Conservation (phyloP, 2,797 vertebrate genomes). For the Eurystomus glaucurus region DNA sequence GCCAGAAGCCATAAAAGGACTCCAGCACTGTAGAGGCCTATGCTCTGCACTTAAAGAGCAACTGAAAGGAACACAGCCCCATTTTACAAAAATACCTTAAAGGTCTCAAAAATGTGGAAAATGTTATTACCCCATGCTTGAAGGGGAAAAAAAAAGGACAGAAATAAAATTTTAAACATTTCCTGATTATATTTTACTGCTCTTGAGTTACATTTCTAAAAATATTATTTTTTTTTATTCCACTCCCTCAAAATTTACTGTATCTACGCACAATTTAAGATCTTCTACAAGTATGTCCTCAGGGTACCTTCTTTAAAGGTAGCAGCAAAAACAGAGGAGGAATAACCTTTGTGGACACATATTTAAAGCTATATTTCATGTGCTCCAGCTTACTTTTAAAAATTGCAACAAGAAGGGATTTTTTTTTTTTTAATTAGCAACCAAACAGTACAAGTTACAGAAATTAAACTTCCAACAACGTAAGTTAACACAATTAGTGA, state of each 20-base stretch:
- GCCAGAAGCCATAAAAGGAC: conserved; percentile 25
- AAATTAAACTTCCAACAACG: not conserved
- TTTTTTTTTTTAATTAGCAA: not conserved
- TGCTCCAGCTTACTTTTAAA: not conserved
- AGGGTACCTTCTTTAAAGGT: not conserved
- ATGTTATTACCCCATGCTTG: not conserved
- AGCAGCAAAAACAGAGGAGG: not conserved
- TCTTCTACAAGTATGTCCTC: not conserved
- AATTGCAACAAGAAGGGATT: not conserved
- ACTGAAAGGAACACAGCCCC: conserved; percentile 8
- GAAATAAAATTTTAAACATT: not conserved
- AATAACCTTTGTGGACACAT: not conserved
- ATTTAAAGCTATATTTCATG: not conserved
- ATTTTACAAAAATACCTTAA: conserved; percentile 53
- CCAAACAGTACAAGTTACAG: not conserved
- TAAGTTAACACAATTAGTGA: not conserved
- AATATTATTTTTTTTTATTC: not conserved
- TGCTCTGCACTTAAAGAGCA: not conserved
- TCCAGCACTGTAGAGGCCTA: conserved; percentile 7
- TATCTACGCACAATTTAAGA: not conserved
- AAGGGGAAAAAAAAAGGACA: not conserved
- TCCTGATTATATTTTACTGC: conserved; percentile 34
- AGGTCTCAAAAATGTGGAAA: conserved; percentile 33
- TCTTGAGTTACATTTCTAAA: not conserved
- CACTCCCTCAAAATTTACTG: not conserved